Evolutionary conservation across 2,797 vertebrate genomes (phyloP).

Genomic region (Myoxocephalus aenaeus): DNA sequence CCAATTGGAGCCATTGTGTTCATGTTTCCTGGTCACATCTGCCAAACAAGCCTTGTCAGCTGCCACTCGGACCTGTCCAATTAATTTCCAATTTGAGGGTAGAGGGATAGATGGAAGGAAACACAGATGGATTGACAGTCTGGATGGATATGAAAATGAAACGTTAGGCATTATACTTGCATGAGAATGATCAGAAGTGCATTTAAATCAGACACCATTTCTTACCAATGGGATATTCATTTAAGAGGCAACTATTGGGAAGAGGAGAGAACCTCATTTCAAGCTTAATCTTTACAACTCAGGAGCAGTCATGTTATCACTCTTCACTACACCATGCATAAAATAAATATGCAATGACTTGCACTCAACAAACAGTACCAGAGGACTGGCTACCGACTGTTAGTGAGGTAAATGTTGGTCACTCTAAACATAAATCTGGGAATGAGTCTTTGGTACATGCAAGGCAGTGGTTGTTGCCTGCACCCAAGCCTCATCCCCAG

Average conservation of each 20-base stretch:
- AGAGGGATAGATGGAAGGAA: constrained; percentile 49
- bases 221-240: constrained; percentile 20
- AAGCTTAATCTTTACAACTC: constrained; percentile 17
- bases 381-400: constrained; percentile 17
- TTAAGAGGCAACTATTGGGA: not conserved
- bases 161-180: constrained; percentile 24
- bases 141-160: constrained; percentile 49
- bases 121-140: constrained; percentile 57
- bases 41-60: constrained; percentile 76
- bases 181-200: constrained; percentile 15
- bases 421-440: constrained; percentile 59
- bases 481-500: constrained; percentile 43
- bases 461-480: constrained; percentile 36
- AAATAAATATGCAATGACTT: constrained; percentile 18
- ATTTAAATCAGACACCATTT: constrained; percentile 12
- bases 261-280: constrained; percentile 14
- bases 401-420: constrained; percentile 37
- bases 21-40: constrained; percentile 79
- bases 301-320: constrained; percentile 2
- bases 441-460: constrained; percentile 35
- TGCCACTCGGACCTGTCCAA: constrained; percentile 78
- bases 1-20: constrained; percentile 73
- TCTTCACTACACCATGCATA: not conserved
- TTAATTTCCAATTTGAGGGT: constrained; percentile 64
- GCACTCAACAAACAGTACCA: constrained; percentile 20